Percentiles rank a stretch among this genome's conserved stretches.
Conservation (phyloP, 2,888 invertebrate species). For the Campoletis raptor region DNA sequence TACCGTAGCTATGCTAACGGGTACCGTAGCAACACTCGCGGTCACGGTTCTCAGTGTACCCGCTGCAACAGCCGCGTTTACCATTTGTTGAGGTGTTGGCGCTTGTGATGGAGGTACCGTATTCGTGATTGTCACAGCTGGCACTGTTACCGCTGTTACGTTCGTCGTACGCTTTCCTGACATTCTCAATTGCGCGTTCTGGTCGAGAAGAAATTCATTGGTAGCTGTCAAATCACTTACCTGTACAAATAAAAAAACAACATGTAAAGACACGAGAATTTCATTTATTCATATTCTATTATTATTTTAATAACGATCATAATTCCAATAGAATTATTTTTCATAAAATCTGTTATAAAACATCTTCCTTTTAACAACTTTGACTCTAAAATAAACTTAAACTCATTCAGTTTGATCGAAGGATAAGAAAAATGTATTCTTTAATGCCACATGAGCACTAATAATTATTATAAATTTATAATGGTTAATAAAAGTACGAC, state of each 20-base stretch:
- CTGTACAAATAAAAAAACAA: slow-evolving; percentile 76
- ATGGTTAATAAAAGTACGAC: neutral
- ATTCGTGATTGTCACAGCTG: slow-evolving; percentile 87
- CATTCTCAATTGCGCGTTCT: slow-evolving; percentile 90
- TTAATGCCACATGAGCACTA: no score
- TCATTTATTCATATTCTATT: neutral
- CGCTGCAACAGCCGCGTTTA: slow-evolving; percentile 83
- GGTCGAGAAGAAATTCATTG: slow-evolving; percentile 92
- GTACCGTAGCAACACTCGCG: slow-evolving; percentile 87
- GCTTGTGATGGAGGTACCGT: slow-evolving; percentile 86
- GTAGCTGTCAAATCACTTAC: slow-evolving; percentile 90
- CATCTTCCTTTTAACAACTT: neutral
- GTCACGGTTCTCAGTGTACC: slow-evolving; percentile 86
- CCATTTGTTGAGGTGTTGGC: slow-evolving; percentile 85
- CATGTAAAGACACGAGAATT: neutral
- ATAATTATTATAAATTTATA: no score
- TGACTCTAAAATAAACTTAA: neutral
- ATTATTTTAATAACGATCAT: neutral
- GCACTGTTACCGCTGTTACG: slow-evolving; percentile 87
- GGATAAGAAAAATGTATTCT: no score
- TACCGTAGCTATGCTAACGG: slow-evolving; percentile 88
- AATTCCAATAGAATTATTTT: neutral
- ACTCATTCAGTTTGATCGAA: no score
- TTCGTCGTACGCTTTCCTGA: slow-evolving; percentile 86
- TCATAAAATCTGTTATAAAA: neutral